A percentile compares a stretch with the other conserved stretches of the same genome.
Evolutionary conservation across 2,113 vertebrate species (phyloP).

Genomic region (Carlito syrichta): DNA sequence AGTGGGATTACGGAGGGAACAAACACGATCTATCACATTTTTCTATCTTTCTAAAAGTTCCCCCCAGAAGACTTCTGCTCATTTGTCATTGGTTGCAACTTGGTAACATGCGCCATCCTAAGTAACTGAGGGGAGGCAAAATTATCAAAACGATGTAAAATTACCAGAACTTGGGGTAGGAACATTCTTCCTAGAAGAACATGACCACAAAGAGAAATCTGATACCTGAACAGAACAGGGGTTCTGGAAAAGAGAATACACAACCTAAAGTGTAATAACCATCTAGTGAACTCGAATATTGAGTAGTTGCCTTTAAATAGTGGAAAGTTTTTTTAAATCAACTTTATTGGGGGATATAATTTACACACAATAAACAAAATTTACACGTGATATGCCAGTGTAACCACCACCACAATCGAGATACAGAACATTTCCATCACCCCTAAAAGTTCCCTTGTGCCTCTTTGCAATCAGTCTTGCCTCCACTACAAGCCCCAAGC

Average conservation of each 20-base stretch:
- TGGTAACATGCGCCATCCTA: background rate
- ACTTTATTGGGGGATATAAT: background rate
- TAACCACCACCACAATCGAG: background rate
- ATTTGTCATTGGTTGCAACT: background rate
- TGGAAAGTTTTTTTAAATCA: background rate
- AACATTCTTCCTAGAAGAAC: background rate
- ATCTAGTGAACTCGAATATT: background rate
- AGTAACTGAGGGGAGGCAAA: background rate
- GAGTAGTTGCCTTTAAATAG: background rate
- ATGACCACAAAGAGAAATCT: background rate
- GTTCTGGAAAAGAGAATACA: background rate
- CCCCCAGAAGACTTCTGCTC: background rate
- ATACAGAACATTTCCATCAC: background rate
- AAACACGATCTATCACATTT: background rate
- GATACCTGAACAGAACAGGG: background rate
- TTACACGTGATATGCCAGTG: background rate
- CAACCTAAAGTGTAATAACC: background rate
- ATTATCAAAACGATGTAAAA: background rate
- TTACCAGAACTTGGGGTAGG: background rate
- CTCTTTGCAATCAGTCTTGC: background rate
- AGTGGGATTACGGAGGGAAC: background rate
- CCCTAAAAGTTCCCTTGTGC: background rate
- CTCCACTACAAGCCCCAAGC: background rate
- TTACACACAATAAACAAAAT: background rate
- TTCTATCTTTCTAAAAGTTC: background rate